Evolutionary conservation across 64 coral and sea anemone genomes (phyloP).

Genomic region (Acropora tenuis): DNA sequence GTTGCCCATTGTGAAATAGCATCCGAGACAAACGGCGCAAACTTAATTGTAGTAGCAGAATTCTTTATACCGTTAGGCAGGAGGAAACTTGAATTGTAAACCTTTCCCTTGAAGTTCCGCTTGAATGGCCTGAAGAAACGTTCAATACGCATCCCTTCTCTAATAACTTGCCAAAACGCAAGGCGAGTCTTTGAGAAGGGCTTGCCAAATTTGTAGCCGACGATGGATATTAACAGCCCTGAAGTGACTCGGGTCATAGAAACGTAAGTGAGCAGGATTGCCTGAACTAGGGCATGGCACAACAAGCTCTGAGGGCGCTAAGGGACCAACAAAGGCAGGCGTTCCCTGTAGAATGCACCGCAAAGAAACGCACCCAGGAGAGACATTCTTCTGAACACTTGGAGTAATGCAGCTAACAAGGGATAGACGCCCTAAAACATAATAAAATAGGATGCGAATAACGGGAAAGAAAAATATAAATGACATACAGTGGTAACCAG

Average conservation of each 20-base stretch:
- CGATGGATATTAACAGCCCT: conserved; percentile 3
- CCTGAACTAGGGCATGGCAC: neutral
- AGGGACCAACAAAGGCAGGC: conserved; percentile 19
- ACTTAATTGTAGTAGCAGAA: neutral
- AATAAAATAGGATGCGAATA: neutral
- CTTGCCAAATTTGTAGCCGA: neutral
- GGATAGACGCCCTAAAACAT: neutral
- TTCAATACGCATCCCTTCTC: conserved; percentile 19
- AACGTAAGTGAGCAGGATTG: conserved; percentile 1
- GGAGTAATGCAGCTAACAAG: neutral
- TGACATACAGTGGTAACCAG: neutral
- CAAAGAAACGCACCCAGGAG: neutral
- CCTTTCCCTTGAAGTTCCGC: neutral
- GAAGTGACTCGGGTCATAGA: conserved; percentile 7
- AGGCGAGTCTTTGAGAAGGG: neutral
- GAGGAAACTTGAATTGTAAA: neutral
- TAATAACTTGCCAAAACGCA: neutral
- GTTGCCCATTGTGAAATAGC: conserved; percentile 27
- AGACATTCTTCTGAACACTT: neutral
- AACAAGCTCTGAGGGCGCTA: neutral
- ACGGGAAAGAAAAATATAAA: neutral
- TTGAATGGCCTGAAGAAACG: neutral
- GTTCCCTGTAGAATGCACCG: conserved; percentile 11
- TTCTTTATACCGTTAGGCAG: neutral
- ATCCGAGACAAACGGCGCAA: neutral